Base-by-base conservation (phyloP, 2,888 invertebrate genomes). In the Ophonus ardosiacus region DNA sequence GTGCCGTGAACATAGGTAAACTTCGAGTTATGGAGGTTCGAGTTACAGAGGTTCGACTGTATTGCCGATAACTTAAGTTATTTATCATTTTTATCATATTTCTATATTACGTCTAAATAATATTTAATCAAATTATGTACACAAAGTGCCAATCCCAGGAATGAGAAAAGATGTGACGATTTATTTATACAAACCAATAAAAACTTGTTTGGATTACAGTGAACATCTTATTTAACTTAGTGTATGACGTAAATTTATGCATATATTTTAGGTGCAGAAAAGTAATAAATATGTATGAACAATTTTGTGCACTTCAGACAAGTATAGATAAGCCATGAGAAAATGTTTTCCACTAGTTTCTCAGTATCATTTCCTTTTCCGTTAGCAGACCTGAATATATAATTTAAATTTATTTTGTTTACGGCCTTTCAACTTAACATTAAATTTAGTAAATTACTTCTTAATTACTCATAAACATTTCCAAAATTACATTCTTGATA, bases 291-390 rank as follows among this genome's bases (percentile, higher is more conserved):
- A 51, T 51, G 43, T 13, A 51, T 51, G 43, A 51, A 51, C 43
- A 51, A 51, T 51, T 51, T 51, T 51, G 43, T 51, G 31, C 31
- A 51, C 43, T 51, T 8, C 10, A 51, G 31, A 51, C 13, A 51
- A 10, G 18, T 43, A 74, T 17, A 74, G 40, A 74, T 68, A 74
- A 13, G 40, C 31, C 71, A 40, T 74, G 71, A 74, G 71, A 74
- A 74, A 74, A 74, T 74, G 71, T 74, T 74, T 43, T 43, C 43
- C 43, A 74, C 18, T 43, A 71, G 43, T 8, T 74, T 74, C 71
- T 74, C 71, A 74, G 71, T 43, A 31, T 74, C 71, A 74, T 18
- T 74, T 74, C 71, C 71, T 43, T 43, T 74, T 74, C 71, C 71
- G 71, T 43, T 74, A 40, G 18, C 13, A 74, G 38, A 18, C 17